These are phyloP conservation scores for Crax fasciolata DNA, from an alignment of 2,797 vertebrate species.

Conservation along the genomic window DNA sequence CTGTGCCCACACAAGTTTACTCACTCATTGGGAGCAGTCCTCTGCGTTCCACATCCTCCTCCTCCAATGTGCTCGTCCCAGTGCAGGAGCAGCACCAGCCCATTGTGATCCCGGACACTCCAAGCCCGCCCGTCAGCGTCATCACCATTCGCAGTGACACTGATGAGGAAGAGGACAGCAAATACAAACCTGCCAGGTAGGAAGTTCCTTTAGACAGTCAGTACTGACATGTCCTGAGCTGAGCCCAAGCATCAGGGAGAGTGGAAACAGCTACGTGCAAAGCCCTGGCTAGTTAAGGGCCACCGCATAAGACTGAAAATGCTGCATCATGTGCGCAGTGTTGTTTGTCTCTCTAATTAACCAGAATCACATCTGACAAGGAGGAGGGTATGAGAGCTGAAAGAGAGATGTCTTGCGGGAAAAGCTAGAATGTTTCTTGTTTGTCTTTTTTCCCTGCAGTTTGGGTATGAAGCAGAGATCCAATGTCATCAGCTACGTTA, in stretches of 20 bases:
- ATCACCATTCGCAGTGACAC: constrained; percentile 99
- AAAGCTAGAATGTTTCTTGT: background rate
- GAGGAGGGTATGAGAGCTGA: background rate
- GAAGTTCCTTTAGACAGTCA: background rate
- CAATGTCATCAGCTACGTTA: constrained; percentile 98
- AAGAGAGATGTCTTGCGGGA: background rate
- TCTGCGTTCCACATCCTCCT: constrained; percentile 84
- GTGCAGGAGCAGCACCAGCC: constrained; percentile 90
- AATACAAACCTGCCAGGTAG: constrained; percentile 91
- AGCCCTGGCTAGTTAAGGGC: background rate
- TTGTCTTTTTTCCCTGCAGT: constrained; percentile 65
- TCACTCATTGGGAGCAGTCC: constrained; percentile 88
- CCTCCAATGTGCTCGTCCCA: constrained; percentile 86
- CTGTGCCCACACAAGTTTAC: constrained; percentile 85
- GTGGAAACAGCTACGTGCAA: accelerated
- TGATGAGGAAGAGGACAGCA: constrained; percentile 96
- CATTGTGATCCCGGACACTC: constrained; percentile 97
- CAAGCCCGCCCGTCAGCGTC: constrained; percentile 96
- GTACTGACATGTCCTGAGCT: background rate
- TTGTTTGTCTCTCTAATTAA: background rate
- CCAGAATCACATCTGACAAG: background rate
- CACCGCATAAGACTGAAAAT: background rate
- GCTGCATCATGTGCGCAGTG: background rate
- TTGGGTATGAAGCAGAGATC: constrained; percentile 90
- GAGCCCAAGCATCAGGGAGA: background rate